phyloP scores from a whole-genome alignment of 2,888 invertebrate genomes.

The Apoderus coryli region DNA sequence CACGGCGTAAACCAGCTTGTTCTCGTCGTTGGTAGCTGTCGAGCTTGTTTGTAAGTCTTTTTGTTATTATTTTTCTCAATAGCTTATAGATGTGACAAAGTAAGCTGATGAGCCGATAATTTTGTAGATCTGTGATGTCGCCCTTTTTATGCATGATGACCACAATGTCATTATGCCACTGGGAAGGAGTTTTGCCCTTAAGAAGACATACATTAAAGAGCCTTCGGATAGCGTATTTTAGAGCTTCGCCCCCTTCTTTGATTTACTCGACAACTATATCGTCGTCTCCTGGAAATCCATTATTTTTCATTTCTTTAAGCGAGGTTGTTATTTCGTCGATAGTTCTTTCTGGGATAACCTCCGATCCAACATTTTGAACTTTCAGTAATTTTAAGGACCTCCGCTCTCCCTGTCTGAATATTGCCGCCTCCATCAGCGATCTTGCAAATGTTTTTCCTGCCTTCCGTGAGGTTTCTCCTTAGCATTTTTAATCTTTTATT shows the following conservation, averaged over 20 bases:
- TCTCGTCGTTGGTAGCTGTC: conserved; percentile 15
- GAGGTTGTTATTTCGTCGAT: not conserved
- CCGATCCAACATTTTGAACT: too few species aligned
- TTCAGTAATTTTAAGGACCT: too few species aligned
- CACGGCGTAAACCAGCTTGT: conserved; percentile 14
- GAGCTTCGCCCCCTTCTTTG: too few species aligned
- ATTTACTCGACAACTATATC: not conserved
- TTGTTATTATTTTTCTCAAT: conserved; percentile 4
- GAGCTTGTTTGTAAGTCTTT: conserved; percentile 13
- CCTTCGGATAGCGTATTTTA: too few species aligned
- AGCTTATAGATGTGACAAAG: not conserved
- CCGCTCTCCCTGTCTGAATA: not conserved
- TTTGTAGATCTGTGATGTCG: not conserved
- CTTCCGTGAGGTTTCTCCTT: not conserved
- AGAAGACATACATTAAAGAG: too few species aligned
- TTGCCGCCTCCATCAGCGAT: not conserved
- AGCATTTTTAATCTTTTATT: not conserved
- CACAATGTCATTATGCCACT: conserved; percentile 3
- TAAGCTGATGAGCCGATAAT: not conserved
- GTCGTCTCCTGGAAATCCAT: conserved; percentile 5
- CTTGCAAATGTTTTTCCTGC: not conserved
- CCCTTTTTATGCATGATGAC: too few species aligned
- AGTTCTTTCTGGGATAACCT: not conserved
- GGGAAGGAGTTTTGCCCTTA: too few species aligned
- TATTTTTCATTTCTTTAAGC: conserved; percentile 4